These are phyloP conservation scores for Danionella cerebrum DNA, from an alignment of 2,113 vertebrate genomes.

Conservation along the genomic window DNA sequence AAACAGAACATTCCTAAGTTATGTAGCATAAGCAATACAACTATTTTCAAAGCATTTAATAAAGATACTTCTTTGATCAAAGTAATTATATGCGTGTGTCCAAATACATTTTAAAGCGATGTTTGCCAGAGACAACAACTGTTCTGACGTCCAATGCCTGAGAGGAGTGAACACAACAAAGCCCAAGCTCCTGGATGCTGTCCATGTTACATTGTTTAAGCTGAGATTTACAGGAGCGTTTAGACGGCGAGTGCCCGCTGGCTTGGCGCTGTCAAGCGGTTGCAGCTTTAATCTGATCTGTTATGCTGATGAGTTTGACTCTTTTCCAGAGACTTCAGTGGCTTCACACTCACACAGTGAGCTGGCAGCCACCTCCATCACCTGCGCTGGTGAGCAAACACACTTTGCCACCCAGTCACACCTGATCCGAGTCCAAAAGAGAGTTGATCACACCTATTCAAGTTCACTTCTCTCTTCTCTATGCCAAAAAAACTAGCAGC, in stretches of 20 bases:
- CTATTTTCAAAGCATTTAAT: too few relatives aligned
- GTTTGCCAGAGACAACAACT: background rate
- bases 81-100: background rate
- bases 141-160: background rate
- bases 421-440: constrained; percentile 35
- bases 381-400: constrained; percentile 28
- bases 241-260: constrained; percentile 20
- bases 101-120: background rate
- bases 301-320: constrained; percentile 60
- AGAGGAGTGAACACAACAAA: background rate
- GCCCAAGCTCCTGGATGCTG: background rate
- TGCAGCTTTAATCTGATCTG: constrained; percentile 42
- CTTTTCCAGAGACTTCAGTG: constrained; percentile 44
- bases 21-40: too few relatives aligned
- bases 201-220: constrained; percentile 8
- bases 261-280: constrained; percentile 30
- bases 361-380: constrained; percentile 31
- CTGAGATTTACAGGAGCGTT: constrained; percentile 20
- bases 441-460: constrained; percentile 29
- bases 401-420: constrained; percentile 33
- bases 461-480: constrained; percentile 11
- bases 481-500: background rate
- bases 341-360: constrained; percentile 26
- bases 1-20: too few relatives aligned
- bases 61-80: background rate